Base-by-base conservation (phyloP, 1,140 invertebrate genomes). In the Camponotus floridanus region DNA sequence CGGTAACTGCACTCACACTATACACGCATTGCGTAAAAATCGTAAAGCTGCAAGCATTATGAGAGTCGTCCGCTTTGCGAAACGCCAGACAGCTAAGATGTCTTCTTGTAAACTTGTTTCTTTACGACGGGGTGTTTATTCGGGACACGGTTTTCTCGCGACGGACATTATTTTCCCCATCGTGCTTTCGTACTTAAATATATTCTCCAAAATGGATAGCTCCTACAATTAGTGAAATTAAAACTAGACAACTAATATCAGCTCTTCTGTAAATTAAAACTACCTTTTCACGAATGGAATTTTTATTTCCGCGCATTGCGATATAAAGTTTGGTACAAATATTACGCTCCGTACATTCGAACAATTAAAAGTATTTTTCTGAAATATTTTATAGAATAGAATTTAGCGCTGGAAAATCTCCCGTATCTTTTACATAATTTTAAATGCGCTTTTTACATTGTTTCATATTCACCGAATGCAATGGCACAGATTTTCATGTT, bases 301-400 rank as follows among this genome's bases (percentile, higher is more conserved):
- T 51, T 45, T 78, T 65, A 78, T 33, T 45, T 48, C 3, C 13
- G 31, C 9, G 26, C 2, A 48, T n/a, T 76, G 39, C 59, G 39
- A 11, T 2, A 78, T 48, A 64, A 78, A 64, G 0, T 42, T 59
- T 18, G 42, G 11, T 45, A 51, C 4, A 15, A 62, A 64, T 65
- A 51, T 78, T 78, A 65, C 15, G 11, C 1, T 36, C 65, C 1
- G 26, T 64, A 31, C 18, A 3, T 11, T 76, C 1, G 42, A 11
- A 9, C 3, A 26, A 61, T 76, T 59, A 61, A 61, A 76, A 76
- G 59, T 76, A 61, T 76, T 21, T 51, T 51, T 18, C 11, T 15
- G 73, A 61, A 76, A 61, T 61, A 39, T 51, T 74, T 76, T 42
- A n/a, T 76, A 61, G 4, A 76, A 76, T 51, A 51, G 26, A 26